A percentile compares a stretch with the other conserved stretches of the same genome.
phyloP scores from a whole-genome alignment of 2,113 vertebrate species.

The Phylloscopus trochiloides region DNA sequence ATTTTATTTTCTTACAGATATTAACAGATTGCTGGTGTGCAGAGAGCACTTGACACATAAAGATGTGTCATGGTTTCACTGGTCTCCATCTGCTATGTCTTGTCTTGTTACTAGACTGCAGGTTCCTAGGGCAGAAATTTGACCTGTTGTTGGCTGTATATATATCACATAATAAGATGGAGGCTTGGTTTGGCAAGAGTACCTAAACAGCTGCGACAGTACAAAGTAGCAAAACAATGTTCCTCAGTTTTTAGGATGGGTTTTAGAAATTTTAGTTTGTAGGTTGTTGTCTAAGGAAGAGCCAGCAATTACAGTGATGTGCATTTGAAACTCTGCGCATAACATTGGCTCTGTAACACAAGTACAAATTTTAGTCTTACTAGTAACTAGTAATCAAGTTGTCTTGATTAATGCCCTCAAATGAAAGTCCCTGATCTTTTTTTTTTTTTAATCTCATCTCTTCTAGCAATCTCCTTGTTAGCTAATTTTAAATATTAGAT shows the following conservation, averaged over 20 bases:
- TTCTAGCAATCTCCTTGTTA: neutral
- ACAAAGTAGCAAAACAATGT: neutral
- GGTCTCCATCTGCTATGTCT: neutral
- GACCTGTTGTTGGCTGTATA: neutral
- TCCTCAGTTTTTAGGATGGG: neutral
- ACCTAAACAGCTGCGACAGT: neutral
- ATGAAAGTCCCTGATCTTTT: neutral
- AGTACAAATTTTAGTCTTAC: neutral
- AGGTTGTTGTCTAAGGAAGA: neutral
- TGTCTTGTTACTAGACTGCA: neutral
- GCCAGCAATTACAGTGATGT: neutral
- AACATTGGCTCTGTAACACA: neutral
- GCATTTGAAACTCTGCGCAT: neutral
- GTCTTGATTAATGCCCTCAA: neutral
- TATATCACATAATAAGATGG: neutral
- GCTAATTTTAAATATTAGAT: neutral
- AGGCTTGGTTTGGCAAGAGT: neutral
- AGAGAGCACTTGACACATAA: accelerated
- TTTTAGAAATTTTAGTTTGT: neutral
- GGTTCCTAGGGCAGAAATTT: neutral
- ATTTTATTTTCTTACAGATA: neutral
- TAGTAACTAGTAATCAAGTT: neutral
- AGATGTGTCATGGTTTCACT: neutral
- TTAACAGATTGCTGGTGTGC: neutral
- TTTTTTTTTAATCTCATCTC: neutral